A percentile compares a stretch with the other conserved stretches of the same genome.
Conservation (phyloP, 2,797 vertebrate genomes). For the Hoplostethus atlanticus region DNA sequence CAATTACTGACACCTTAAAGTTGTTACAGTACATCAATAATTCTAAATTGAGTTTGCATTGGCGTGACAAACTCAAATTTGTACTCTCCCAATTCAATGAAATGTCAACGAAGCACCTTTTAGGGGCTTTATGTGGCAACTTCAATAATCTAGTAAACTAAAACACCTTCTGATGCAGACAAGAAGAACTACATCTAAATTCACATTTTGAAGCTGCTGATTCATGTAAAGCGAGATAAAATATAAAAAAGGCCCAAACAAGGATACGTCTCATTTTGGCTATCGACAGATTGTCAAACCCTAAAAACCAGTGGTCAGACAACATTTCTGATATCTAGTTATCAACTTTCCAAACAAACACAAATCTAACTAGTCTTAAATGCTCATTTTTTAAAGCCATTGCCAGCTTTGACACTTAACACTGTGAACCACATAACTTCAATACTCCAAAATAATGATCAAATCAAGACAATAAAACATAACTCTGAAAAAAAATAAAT, state of each 20-base stretch:
- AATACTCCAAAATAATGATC: conserved; percentile 13
- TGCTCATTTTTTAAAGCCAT: conserved; percentile 30
- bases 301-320: conserved; percentile 21
- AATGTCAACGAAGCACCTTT: conserved; percentile 31
- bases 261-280: conserved; percentile 20
- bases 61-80: conserved; percentile 9
- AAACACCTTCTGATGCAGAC: conserved; percentile 23
- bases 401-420: conserved; percentile 41
- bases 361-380: conserved; percentile 13
- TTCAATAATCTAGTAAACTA: conserved; percentile 39
- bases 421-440: conserved; percentile 32
- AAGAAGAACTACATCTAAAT: conserved; percentile 8
- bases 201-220: conserved; percentile 60
- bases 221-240: conserved; percentile 15
- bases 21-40: conserved; percentile 27
- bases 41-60: not conserved
- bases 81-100: not conserved
- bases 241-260: not conserved
- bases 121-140: conserved; percentile 17
- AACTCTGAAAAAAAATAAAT: conserved; percentile 5
- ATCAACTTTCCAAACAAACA: conserved; percentile 26
- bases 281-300: conserved; percentile 44
- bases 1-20: conserved; percentile 35
- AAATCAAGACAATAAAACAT: conserved; percentile 10
- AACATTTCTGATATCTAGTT: conserved; percentile 5